Conservation (phyloP, 2,888 invertebrate species). For the Dynastes tityus region DNA sequence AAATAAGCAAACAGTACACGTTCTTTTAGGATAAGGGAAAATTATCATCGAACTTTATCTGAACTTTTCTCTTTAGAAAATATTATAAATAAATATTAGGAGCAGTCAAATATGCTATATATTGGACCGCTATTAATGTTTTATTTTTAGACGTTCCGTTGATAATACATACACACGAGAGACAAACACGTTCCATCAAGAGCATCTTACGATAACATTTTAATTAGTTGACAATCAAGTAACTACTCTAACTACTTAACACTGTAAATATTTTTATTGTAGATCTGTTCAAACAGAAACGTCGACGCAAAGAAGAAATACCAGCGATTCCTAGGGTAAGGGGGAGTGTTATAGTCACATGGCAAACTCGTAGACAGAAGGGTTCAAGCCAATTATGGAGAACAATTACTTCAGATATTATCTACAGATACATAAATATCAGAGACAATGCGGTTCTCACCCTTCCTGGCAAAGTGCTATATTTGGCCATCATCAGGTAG, state of each 20-base stretch:
- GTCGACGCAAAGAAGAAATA: constrained; percentile 36
- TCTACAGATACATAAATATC: constrained; percentile 68
- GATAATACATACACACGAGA: neutral
- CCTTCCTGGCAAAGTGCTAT: constrained; percentile 55
- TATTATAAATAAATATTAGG: too few species aligned
- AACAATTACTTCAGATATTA: constrained; percentile 68
- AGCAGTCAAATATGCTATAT: too few species aligned
- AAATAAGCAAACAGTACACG: too few species aligned
- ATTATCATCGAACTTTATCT: too few species aligned
- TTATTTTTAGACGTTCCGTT: neutral
- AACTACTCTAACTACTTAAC: constrained; percentile 42
- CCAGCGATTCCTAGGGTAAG: constrained; percentile 10
- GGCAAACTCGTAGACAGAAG: constrained; percentile 53
- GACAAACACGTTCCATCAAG: constrained; percentile 11
- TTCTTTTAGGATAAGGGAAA: too few species aligned
- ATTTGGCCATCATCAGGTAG: constrained; percentile 51
- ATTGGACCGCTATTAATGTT: neutral
- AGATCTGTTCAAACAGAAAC: constrained; percentile 40
- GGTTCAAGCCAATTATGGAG: constrained; percentile 64
- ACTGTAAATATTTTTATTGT: constrained; percentile 50
- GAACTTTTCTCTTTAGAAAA: too few species aligned
- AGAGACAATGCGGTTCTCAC: constrained; percentile 62
- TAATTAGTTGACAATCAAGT: constrained; percentile 36
- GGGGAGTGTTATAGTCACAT: constrained; percentile 52
- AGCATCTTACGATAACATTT: constrained; percentile 35